Percentiles rank a stretch among this genome's conserved stretches.
These are phyloP conservation scores for Lophius americanus DNA, from an alignment of 2,797 vertebrate species.

Conservation along the genomic window DNA sequence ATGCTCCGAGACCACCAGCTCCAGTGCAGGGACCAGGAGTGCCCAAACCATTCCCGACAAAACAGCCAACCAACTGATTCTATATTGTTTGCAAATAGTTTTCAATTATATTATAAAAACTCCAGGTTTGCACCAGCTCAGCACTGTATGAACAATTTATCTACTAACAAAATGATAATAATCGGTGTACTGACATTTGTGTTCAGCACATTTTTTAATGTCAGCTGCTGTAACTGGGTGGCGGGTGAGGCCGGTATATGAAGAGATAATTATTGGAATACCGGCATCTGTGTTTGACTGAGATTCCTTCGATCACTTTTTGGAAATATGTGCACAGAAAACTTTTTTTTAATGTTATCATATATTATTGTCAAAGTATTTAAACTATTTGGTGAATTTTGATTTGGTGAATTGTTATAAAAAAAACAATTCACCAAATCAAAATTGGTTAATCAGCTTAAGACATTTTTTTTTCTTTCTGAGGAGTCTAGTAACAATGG, in stretches of 20 bases:
- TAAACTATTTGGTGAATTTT: constrained; percentile 26
- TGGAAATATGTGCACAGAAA: constrained; percentile 13
- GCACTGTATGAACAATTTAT: constrained; percentile 3
- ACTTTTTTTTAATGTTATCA: constrained; percentile 13
- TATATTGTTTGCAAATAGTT: neutral
- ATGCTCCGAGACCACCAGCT: neutral
- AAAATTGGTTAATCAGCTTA: too few species aligned
- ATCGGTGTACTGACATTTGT: neutral
- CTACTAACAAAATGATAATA: constrained; percentile 31
- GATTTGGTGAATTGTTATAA: constrained; percentile 35
- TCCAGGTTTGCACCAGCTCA: neutral
- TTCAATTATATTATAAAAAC: constrained; percentile 7
- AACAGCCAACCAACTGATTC: neutral
- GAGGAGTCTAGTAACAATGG: too few species aligned
- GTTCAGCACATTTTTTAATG: constrained; percentile 4
- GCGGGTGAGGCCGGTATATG: neutral
- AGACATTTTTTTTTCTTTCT: too few species aligned
- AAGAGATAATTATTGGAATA: constrained; percentile 10
- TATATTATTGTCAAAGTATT: constrained; percentile 17
- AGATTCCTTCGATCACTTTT: neutral
- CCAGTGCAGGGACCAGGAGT: constrained; percentile 78
- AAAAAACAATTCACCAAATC: too few species aligned
- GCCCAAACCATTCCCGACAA: constrained; percentile 72
- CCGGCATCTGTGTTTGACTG: constrained; percentile 18
- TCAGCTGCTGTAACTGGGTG: neutral